Conservation (phyloP, 2,888 invertebrate species). For the Molorchus minor region DNA sequence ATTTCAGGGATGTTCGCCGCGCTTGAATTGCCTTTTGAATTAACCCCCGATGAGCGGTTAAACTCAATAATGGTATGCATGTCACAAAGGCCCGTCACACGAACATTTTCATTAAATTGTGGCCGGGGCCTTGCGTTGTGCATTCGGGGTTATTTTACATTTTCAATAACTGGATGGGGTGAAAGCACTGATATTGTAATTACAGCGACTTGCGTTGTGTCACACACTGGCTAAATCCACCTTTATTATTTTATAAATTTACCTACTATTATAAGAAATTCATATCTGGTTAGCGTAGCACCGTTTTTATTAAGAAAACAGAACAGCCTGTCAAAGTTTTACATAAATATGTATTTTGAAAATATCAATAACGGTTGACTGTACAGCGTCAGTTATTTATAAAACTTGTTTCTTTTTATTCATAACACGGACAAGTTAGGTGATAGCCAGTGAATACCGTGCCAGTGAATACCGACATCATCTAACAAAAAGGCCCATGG, state of each 20-base stretch:
- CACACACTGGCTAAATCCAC: neutral
- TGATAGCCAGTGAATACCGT: no score
- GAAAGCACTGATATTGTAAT: neutral
- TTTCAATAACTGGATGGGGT: constrained; percentile 1
- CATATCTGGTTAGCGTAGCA: neutral
- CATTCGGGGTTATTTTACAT: neutral
- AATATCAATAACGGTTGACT: neutral
- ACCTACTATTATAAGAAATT: neutral
- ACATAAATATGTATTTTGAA: neutral
- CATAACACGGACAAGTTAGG: no score
- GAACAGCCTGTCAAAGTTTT: neutral
- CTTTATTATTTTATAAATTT: neutral
- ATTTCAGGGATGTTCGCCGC: neutral
- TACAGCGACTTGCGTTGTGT: neutral
- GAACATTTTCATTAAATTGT: neutral
- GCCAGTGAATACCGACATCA: no score
- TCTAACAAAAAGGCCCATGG: no score
- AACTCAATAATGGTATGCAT: constrained; percentile 7
- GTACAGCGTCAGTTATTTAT: neutral
- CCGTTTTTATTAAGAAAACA: neutral
- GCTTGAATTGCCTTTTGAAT: constrained; percentile 13
- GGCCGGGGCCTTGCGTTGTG: neutral
- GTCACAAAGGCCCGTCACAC: constrained; percentile 8
- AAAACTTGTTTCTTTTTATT: no score
- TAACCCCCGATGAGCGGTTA: constrained; percentile 4